A percentile compares a stretch with the other conserved stretches of the same genome.
These are phyloP conservation scores for Clupea harengus DNA, from an alignment of 2,113 vertebrate species.

Conservation along the genomic window DNA sequence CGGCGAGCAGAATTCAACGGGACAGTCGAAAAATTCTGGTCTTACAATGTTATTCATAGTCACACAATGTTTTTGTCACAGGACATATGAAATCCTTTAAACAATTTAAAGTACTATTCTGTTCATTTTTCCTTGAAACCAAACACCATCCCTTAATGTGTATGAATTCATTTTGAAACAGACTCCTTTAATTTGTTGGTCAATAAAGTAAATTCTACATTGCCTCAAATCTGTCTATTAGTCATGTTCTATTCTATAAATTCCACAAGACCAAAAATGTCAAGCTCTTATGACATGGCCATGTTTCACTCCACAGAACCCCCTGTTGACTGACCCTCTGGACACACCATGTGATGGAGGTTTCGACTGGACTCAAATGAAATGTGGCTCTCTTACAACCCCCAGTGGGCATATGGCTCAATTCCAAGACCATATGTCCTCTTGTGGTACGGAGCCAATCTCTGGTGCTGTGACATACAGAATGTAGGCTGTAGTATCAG, in stretches of 20 bases:
- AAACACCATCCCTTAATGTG: no score
- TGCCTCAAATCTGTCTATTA: background rate
- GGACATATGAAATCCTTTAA: background rate
- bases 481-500: background rate
- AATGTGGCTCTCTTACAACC: background rate
- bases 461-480: background rate
- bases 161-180: no score
- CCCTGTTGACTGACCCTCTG: slow-evolving; percentile 6
- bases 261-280: background rate
- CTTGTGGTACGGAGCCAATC: background rate
- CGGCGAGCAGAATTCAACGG: background rate
- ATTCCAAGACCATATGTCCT: background rate
- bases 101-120: no score
- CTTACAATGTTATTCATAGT: background rate
- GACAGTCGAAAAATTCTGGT: background rate
- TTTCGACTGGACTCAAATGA: background rate
- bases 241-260: background rate
- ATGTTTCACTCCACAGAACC: background rate
- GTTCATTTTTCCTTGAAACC: no score
- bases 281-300: background rate
- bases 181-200: background rate
- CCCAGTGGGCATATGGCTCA: background rate
- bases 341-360: background rate
- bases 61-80: background rate
- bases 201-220: background rate